These are phyloP conservation scores for roundworm (Caenorhabditis elegans) DNA, from an alignment of 1,140 invertebrate species.

Conservation along the genomic window DNA sequence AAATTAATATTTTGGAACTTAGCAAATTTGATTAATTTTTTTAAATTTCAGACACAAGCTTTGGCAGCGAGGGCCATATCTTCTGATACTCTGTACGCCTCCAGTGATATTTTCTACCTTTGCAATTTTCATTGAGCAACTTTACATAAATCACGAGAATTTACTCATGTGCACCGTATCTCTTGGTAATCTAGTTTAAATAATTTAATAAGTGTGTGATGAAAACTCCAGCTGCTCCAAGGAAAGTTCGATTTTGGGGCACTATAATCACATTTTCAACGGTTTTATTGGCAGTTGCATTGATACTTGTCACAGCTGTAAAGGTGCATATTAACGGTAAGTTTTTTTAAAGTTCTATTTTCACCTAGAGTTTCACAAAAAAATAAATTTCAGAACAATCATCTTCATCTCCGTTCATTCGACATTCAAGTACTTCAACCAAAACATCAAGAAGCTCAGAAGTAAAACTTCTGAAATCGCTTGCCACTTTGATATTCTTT, in stretches of 20 bases:
- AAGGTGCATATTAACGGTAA: not conserved
- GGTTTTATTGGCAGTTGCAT: not conserved
- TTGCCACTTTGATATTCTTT: not conserved
- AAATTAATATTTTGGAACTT: no score
- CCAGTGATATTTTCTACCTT: not conserved
- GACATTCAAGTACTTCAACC: not conserved
- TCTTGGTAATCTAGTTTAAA: not conserved
- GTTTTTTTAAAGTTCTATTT: no score
- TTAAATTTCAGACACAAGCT: not conserved
- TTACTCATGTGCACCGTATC: not conserved
- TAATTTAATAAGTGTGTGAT: no score
- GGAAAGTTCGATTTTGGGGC: not conserved
- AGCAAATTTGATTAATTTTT: no score
- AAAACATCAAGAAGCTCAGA: not conserved
- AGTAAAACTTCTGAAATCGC: not conserved
- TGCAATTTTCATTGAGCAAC: slow-evolving; percentile 12
- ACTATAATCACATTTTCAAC: slow-evolving; percentile 10
- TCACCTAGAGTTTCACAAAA: not conserved
- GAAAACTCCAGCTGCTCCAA: not conserved
- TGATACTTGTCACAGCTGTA: not conserved
- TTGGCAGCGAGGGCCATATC: slow-evolving; percentile 1
- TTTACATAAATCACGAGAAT: not conserved
- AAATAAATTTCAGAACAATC: not conserved
- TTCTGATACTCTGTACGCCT: not conserved
- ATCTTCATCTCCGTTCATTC: not conserved